These are phyloP conservation scores for Anhinga anhinga DNA, from an alignment of 2,113 vertebrate genomes.

Conservation along the genomic window DNA sequence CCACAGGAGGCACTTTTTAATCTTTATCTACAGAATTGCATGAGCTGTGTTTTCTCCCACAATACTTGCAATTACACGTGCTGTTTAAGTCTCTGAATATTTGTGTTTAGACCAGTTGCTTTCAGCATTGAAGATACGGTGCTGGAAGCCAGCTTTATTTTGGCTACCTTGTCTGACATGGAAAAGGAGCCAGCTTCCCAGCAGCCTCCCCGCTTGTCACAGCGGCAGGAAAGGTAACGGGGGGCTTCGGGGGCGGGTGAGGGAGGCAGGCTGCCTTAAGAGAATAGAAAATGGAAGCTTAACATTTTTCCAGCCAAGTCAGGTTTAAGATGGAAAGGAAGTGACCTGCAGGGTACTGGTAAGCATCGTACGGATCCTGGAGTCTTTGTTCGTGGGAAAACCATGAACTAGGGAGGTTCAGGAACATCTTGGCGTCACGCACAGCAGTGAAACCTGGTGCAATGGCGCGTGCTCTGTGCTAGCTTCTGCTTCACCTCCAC, in stretches of 20 bases:
- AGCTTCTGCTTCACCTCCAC: background rate
- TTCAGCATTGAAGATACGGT: conserved; percentile 84
- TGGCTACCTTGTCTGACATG: conserved; percentile 82
- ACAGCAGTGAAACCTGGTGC: background rate
- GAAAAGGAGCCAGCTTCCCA: conserved; percentile 59
- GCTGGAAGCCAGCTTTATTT: conserved; percentile 85
- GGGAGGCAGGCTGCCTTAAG: background rate
- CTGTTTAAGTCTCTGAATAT: background rate
- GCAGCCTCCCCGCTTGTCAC: background rate
- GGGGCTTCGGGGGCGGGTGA: background rate
- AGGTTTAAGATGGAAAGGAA: background rate
- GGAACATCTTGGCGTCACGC: background rate
- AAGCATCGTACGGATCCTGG: no score
- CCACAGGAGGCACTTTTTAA: background rate
- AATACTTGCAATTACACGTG: fast-evolving
- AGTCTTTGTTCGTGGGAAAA: background rate
- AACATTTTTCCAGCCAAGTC: background rate
- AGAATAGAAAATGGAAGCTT: background rate
- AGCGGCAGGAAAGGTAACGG: conserved; percentile 35
- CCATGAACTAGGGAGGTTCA: fast-evolving
- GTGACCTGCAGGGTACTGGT: background rate
- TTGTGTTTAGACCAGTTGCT: conserved; percentile 80
- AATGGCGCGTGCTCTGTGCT: fast-evolving
- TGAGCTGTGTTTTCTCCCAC: background rate
- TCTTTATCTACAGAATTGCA: background rate